Evolutionary conservation across 2,113 vertebrate genomes (phyloP).

Genomic region (Ia io): DNA sequence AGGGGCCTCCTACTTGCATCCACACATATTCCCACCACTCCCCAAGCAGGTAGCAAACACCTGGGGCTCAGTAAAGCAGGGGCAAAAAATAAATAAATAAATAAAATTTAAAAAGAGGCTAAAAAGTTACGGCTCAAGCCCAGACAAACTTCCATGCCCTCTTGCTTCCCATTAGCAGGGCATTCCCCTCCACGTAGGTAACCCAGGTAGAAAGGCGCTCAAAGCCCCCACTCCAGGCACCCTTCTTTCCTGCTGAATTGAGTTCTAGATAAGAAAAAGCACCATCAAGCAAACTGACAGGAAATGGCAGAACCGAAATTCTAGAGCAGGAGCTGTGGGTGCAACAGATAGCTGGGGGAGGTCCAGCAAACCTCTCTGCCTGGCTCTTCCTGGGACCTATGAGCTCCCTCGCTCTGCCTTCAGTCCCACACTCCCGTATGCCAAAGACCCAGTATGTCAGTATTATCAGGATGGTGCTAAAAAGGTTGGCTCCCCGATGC

Average conservation of each 20-base stretch:
- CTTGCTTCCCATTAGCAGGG: not conserved
- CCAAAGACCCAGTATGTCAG: constrained; percentile 24
- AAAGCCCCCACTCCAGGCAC: constrained; percentile 18
- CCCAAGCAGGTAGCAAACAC: not conserved
- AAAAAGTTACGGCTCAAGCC: constrained; percentile 41
- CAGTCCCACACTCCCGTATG: not conserved
- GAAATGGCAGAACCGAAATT: constrained; percentile 28
- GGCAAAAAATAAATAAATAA: not conserved
- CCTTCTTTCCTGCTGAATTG: constrained; percentile 8
- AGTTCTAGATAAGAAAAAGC: constrained; percentile 26
- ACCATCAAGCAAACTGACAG: constrained; percentile 39
- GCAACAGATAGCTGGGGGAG: constrained; percentile 34
- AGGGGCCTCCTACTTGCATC: not conserved
- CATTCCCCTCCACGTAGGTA: not conserved
- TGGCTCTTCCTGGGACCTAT: not conserved
- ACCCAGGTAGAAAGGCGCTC: constrained; percentile 17
- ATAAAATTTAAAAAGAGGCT: not conserved
- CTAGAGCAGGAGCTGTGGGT: constrained; percentile 12
- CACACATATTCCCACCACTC: not conserved
- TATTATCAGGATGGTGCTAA: constrained; percentile 15
- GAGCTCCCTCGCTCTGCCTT: not conserved
- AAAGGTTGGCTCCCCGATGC: not conserved
- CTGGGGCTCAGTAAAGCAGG: not conserved
- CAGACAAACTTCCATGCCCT: not conserved
- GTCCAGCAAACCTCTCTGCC: not conserved